A percentile compares a stretch with the other conserved stretches of the same genome.
phyloP scores from a whole-genome alignment of 2,113 vertebrate genomes.

The Platichthys flesus region DNA sequence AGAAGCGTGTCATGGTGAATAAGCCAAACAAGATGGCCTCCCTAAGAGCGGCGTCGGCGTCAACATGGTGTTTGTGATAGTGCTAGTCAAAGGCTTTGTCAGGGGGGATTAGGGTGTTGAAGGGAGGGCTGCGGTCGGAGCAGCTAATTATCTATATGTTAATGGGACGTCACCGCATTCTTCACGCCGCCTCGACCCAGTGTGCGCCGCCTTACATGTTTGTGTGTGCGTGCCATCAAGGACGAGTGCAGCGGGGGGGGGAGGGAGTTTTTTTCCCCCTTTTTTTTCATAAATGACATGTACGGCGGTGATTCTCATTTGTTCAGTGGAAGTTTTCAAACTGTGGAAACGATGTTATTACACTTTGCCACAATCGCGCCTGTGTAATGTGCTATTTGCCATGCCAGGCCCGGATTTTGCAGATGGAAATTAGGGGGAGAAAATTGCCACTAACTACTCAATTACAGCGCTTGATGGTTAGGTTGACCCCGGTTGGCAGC shows the following conservation, averaged over 20 bases:
- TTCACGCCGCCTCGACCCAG: conserved; percentile 40
- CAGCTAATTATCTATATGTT: conserved; percentile 82
- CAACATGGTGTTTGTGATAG: conserved; percentile 81
- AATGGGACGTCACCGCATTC: conserved; percentile 69
- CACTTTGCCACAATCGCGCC: conserved; percentile 79
- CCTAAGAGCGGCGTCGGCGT: conserved; percentile 59
- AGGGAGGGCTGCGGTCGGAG: conserved; percentile 57
- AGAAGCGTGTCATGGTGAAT: conserved; percentile 70
- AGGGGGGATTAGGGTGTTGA: conserved; percentile 74
- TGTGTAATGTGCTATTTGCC: conserved; percentile 86
- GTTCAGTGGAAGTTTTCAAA: conserved; percentile 86
- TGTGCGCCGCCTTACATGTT: conserved; percentile 38
- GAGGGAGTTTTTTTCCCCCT: conserved; percentile 38
- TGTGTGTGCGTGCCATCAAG: conserved; percentile 40
- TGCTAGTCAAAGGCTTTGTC: conserved; percentile 73
- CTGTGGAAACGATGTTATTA: conserved; percentile 85
- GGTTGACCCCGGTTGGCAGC: conserved; percentile 85
- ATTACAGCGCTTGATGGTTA: conserved; percentile 86
- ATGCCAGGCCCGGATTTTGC: conserved; percentile 83
- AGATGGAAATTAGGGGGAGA: conserved; percentile 86
- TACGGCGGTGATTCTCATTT: conserved; percentile 76
- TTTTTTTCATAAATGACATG: conserved; percentile 63
- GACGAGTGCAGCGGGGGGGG: conserved; percentile 9
- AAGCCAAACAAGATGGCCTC: conserved; percentile 78
- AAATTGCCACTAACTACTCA: conserved; percentile 89